Evolutionary conservation across 2,797 vertebrate species (phyloP).

Genomic region (Myotis daubentonii): DNA sequence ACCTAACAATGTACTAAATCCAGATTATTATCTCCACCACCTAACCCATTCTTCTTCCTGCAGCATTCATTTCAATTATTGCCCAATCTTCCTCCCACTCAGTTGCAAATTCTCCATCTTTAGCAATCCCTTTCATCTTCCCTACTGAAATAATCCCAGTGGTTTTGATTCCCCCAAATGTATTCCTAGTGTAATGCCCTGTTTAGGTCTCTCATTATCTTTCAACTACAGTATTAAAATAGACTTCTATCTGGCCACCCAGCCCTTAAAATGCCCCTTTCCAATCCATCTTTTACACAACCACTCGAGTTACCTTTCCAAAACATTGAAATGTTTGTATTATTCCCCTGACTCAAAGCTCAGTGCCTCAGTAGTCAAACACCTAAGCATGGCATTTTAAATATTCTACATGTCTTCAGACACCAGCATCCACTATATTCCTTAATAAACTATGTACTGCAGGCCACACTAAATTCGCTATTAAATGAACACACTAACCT

Average conservation of each 20-base stretch:
- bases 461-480: background rate
- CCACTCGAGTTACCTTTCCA: background rate
- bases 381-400: background rate
- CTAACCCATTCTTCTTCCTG: slow-evolving; percentile 61
- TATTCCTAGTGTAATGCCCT: slow-evolving; percentile 15
- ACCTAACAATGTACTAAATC: slow-evolving; percentile 31
- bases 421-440: background rate
- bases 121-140: slow-evolving; percentile 32
- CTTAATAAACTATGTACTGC: background rate
- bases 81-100: slow-evolving; percentile 45
- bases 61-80: slow-evolving; percentile 43
- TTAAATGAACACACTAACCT: background rate
- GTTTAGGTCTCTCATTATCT: background rate
- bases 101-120: slow-evolving; percentile 53
- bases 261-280: slow-evolving; percentile 28
- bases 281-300: background rate
- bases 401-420: background rate
- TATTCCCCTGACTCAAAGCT: background rate
- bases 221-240: slow-evolving; percentile 23
- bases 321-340: slow-evolving; percentile 44
- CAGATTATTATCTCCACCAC: background rate
- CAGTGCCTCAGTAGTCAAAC: background rate
- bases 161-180: slow-evolving; percentile 6
- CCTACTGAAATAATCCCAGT: slow-evolving; percentile 38
- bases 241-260: slow-evolving; percentile 9